Conservation (phyloP, 2,797 vertebrate genomes). For the Rhodeus uyekii region DNA sequence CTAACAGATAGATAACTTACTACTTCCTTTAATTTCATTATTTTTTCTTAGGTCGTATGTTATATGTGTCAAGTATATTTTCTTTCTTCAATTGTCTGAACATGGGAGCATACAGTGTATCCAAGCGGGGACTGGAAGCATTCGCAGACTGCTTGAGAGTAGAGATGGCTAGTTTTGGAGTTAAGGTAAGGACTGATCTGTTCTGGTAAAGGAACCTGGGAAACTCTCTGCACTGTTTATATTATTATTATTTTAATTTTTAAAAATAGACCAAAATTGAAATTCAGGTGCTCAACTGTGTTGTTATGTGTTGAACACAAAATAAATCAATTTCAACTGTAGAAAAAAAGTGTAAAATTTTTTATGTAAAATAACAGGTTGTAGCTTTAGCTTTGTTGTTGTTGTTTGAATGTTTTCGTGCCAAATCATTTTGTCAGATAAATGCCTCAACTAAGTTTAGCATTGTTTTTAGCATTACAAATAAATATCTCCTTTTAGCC, state of each 20-base stretch:
- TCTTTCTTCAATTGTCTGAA: conserved; percentile 74
- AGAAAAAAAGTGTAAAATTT: too few species aligned
- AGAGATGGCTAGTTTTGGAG: conserved; percentile 81
- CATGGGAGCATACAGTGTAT: conserved; percentile 80
- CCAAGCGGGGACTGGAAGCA: conserved; percentile 81
- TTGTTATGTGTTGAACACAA: background rate
- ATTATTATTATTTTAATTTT: background rate
- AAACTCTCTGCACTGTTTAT: background rate
- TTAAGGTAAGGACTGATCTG: conserved; percentile 67
- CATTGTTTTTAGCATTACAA: too few species aligned
- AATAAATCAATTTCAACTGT: too few species aligned
- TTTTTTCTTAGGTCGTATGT: conserved; percentile 74
- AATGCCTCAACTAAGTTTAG: too few species aligned
- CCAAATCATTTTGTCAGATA: too few species aligned
- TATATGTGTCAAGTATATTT: conserved; percentile 80
- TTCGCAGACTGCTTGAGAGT: conserved; percentile 80
- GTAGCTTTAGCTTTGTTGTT: too few species aligned
- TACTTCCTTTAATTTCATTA: background rate
- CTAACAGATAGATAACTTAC: background rate
- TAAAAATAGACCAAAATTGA: background rate
- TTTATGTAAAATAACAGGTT: too few species aligned
- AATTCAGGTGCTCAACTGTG: background rate
- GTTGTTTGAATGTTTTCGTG: too few species aligned
- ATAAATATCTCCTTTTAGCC: too few species aligned
- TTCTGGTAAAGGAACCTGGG: background rate